Evolutionary conservation across 2,888 invertebrate genomes (phyloP).

Genomic region (Polydrusus pterygomalis): DNA sequence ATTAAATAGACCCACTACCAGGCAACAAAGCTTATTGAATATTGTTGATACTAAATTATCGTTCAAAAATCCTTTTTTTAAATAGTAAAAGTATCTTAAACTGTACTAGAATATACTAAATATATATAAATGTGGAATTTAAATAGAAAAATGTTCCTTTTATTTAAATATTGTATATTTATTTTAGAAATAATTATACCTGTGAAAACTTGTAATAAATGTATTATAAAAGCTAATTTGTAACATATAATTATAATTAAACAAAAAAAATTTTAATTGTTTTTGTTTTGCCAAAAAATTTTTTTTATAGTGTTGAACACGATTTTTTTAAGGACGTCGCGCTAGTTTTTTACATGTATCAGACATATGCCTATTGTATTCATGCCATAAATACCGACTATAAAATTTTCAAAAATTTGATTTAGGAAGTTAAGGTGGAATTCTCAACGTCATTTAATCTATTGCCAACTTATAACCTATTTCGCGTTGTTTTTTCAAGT

Average conservation of each 20-base stretch:
- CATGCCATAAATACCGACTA: no score
- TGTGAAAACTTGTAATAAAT: conserved; percentile 59
- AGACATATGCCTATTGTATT: no score
- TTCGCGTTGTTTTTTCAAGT: no score
- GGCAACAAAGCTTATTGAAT: not conserved
- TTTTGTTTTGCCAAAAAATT: conserved; percentile 53
- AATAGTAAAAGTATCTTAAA: conserved; percentile 27
- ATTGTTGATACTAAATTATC: not conserved
- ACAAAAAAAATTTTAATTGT: conserved; percentile 42
- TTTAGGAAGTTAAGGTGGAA: no score
- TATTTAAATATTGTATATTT: conserved; percentile 54
- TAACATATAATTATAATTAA: conserved; percentile 54
- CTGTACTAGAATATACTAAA: conserved; percentile 22
- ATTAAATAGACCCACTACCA: conserved; percentile 8
- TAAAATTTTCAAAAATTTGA: no score
- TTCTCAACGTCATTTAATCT: no score
- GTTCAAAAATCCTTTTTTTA: not conserved
- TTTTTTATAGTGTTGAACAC: conserved; percentile 33
- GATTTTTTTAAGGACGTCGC: no score
- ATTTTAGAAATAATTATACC: conserved; percentile 38
- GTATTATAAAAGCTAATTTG: conserved; percentile 56
- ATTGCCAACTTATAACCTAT: no score
- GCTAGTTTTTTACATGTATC: no score
- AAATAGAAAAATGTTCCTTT: conserved; percentile 49
- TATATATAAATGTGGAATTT: conserved; percentile 36